These are phyloP conservation scores for Lethocerus indicus DNA, from an alignment of 1,140 invertebrate genomes.

Conservation along the genomic window DNA sequence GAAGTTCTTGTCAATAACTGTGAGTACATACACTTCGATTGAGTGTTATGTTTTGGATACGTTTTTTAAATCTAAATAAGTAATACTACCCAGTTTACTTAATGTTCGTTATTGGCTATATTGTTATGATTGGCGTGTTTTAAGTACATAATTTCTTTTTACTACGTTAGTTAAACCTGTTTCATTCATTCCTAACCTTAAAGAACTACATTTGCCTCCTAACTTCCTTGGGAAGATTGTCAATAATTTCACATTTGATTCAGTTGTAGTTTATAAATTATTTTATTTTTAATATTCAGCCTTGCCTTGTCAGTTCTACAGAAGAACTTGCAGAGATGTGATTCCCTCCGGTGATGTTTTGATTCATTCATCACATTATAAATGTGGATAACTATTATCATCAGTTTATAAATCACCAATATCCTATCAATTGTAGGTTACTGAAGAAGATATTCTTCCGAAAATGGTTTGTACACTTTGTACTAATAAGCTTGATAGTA, in stretches of 20 bases:
- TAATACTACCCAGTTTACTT: neutral
- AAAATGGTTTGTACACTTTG: conserved; percentile 36
- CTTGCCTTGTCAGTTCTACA: conserved; percentile 7
- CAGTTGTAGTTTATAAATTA: conserved; percentile 1
- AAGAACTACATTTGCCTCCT: too few species aligned
- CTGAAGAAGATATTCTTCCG: conserved; percentile 32
- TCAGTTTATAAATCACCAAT: conserved; percentile 20
- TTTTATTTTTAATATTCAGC: conserved; percentile 4
- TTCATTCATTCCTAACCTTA: too few species aligned
- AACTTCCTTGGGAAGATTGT: too few species aligned
- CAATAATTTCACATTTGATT: too few species aligned
- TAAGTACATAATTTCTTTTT: neutral
- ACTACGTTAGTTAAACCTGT: neutral
- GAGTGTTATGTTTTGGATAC: neutral
- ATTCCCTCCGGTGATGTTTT: neutral
- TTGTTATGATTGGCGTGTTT: neutral
- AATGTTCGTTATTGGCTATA: neutral
- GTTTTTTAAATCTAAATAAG: neutral
- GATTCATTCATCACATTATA: conserved; percentile 19
- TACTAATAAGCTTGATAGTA: conserved; percentile 31
- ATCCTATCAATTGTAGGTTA: conserved; percentile 23
- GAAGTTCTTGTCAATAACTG: conserved; percentile 9
- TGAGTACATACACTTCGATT: neutral
- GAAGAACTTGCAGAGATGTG: neutral
- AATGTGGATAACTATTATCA: conserved; percentile 23